Evolutionary conservation across 2,888 invertebrate genomes (phyloP), one percentile per base, ranked within the genome.

Genomic region (Chrysomela aeneicollis): DNA sequence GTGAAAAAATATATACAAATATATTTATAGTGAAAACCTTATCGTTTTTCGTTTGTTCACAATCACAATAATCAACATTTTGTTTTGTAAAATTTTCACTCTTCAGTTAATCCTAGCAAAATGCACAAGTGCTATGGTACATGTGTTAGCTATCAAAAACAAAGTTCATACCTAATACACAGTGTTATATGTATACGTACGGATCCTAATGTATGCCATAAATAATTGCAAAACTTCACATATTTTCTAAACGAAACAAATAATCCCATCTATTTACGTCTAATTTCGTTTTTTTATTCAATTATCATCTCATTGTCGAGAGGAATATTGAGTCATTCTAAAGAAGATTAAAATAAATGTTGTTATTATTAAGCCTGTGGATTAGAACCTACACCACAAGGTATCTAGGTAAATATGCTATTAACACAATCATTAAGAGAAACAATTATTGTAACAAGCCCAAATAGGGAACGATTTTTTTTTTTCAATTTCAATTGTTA

Each of bases 381-480:
- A 60, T 60, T 60, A 60, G 18, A 58, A 37, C 65, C 65, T 54
- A 65, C 65, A 59, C 65, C 61, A 15, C 26, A 61, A 65, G 53
- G 52, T 57, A 49, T 21, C 21, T 63, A 61, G 61, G 65, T 61
- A 61, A 65, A 61, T 61, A 59, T 61, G 53, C 53, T 52, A 61
- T 59, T 61, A 61, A 54, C 52, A 18, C 52, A 30, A 21, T 58
- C 19, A 61, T 61, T 65, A 59, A 30, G 53, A 61, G 55, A 55
- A 57, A 60, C 18, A 32, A 32, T 57, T 42, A 57, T 19, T 54
- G 26, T 42, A 42, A n/a, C 42, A 15, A 42, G 42, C 15, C 42
- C 57, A 26, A 18, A 12, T 26, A 47, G 30, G 52, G 10, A 22
- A 10, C 2, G 12, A 15, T 10, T 2, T 37, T 17, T n/a, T n/a